Conservation (phyloP, 2,888 invertebrate genomes). For the Sinopyrophorus schimmeli region DNA sequence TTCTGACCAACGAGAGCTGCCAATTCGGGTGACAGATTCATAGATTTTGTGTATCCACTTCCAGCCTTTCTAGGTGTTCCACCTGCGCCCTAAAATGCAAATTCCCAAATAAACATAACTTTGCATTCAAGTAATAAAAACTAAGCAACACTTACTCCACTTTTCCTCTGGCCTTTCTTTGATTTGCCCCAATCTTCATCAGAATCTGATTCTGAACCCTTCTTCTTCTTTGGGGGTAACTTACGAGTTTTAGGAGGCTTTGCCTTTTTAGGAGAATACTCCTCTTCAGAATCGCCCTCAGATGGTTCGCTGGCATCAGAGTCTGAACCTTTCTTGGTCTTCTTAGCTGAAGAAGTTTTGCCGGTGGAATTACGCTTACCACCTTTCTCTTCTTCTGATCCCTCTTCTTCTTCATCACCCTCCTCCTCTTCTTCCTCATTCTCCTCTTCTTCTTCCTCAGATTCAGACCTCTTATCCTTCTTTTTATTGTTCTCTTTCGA, state of each 20-base stretch:
- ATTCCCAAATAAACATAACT: not conserved
- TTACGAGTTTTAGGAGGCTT: conserved; percentile 60
- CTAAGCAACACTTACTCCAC: conserved; percentile 45
- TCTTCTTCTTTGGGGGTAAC: conserved; percentile 61
- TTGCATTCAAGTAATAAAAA: not conserved
- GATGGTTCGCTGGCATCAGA: conserved; percentile 57
- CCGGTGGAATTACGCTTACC: conserved; percentile 60
- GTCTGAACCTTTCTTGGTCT: conserved; percentile 59
- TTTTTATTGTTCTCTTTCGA: conserved; percentile 54
- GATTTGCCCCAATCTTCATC: conserved; percentile 71
- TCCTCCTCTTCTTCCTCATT: conserved; percentile 57
- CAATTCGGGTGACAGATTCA: conserved; percentile 82
- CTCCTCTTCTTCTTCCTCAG: conserved; percentile 58
- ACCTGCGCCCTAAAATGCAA: conserved; percentile 32
- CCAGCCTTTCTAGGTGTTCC: conserved; percentile 53
- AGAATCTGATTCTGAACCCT: conserved; percentile 68
- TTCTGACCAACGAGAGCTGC: conserved; percentile 83
- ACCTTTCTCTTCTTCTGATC: conserved; percentile 62
- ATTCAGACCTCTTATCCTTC: conserved; percentile 56
- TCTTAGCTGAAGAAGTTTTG: conserved; percentile 57
- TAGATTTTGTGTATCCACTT: conserved; percentile 82
- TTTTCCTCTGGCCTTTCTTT: conserved; percentile 58
- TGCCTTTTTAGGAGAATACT: conserved; percentile 64
- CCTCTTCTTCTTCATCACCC: conserved; percentile 52
- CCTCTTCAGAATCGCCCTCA: conserved; percentile 62